These are phyloP conservation scores for Anthophora plumipes DNA, from an alignment of 2,888 invertebrate genomes.

Conservation along the genomic window DNA sequence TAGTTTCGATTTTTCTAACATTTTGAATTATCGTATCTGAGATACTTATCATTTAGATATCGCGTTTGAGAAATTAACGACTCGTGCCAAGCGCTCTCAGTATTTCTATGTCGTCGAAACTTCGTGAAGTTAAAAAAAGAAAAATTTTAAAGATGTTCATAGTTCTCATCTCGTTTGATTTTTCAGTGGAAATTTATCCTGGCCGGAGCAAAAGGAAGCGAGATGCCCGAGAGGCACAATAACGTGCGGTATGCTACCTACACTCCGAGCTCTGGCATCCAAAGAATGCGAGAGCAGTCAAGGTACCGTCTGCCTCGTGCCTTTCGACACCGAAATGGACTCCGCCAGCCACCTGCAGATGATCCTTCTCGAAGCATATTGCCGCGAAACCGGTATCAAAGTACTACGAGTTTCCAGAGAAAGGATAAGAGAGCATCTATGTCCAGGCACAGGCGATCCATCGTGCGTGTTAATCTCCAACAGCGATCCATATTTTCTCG, in stretches of 20 bases:
- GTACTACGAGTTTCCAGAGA: conserved; percentile 88
- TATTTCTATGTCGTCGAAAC: background rate
- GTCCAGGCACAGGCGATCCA: conserved; percentile 75
- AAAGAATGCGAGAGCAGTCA: conserved; percentile 86
- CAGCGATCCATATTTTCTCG: conserved; percentile 72
- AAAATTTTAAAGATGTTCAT: background rate
- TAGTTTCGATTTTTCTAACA: too few relatives aligned
- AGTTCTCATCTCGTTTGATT: conserved; percentile 31
- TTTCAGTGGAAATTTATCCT: conserved; percentile 69
- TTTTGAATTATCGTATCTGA: too few relatives aligned
- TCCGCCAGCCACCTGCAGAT: conserved; percentile 92
- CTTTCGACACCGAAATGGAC: conserved; percentile 88
- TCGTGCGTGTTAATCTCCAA: conserved; percentile 74
- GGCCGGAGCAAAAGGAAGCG: conserved; percentile 61
- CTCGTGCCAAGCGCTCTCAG: background rate
- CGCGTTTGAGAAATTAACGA: background rate
- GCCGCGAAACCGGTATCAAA: conserved; percentile 91
- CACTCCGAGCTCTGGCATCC: conserved; percentile 87
- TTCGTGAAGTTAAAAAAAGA: background rate
- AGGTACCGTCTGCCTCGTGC: conserved; percentile 86
- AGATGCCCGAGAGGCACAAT: conserved; percentile 76
- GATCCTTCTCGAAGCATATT: conserved; percentile 91
- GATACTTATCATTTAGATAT: background rate
- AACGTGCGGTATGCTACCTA: conserved; percentile 88
- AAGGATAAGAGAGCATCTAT: conserved; percentile 71